Conservation (phyloP, 2,888 invertebrate species). For the Itoplectis maculator region DNA sequence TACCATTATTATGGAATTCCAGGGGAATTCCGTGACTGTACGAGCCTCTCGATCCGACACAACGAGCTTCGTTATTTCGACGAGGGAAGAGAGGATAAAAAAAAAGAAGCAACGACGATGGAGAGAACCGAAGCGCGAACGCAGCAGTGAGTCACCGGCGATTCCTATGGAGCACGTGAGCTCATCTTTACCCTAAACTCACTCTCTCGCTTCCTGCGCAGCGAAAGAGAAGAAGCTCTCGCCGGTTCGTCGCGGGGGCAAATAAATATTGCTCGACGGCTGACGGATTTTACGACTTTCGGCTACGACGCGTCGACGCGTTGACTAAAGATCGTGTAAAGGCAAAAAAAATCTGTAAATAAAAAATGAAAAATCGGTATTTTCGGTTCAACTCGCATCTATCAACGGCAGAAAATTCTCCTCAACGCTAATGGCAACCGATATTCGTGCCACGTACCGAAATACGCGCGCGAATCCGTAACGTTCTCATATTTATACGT, state of each 20-base stretch:
- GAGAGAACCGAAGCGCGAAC: neutral
- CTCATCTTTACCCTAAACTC: conserved; percentile 15
- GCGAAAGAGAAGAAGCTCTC: conserved; percentile 3
- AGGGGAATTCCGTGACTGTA: neutral
- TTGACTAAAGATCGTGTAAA: no score
- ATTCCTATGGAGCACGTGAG: conserved; percentile 35
- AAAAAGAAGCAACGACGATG: no score
- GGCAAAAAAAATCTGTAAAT: no score
- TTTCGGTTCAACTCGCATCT: no score
- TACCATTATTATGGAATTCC: no score
- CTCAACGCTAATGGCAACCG: no score
- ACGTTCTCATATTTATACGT: neutral
- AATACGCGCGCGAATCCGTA: conserved; percentile 3
- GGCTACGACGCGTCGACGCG: neutral
- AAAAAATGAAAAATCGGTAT: no score
- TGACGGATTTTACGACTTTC: neutral
- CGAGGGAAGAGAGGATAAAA: neutral
- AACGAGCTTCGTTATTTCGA: conserved; percentile 33
- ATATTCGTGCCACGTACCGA: neutral
- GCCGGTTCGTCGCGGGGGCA: conserved; percentile 5
- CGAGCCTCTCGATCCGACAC: conserved; percentile 4
- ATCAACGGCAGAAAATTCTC: no score
- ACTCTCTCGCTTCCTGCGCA: neutral
- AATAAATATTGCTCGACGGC: neutral
- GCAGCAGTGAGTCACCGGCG: conserved; percentile 24